These are phyloP conservation scores for Plebejus melissa DNA, from an alignment of 2,888 invertebrate genomes.

Conservation along the genomic window DNA sequence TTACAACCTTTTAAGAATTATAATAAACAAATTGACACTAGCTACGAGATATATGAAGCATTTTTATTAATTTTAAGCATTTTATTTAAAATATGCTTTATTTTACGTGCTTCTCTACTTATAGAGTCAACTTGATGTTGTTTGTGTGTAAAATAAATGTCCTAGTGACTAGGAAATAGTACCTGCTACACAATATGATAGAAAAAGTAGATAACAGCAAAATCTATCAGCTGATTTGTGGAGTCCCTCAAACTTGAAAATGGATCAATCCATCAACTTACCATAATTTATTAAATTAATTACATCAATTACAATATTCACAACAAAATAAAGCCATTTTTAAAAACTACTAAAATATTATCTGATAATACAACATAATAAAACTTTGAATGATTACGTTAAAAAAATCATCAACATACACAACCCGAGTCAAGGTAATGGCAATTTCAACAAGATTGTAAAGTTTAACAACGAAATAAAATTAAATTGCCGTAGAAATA, in stretches of 20 bases:
- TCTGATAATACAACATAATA: neutral
- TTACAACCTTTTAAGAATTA: too few species aligned
- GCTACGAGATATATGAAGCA: slow-evolving; percentile 27
- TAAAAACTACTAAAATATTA: neutral
- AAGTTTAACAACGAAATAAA: slow-evolving; percentile 50
- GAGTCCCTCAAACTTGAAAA: too few species aligned
- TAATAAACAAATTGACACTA: slow-evolving; percentile 37
- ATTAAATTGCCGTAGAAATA: slow-evolving; percentile 53
- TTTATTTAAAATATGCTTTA: slow-evolving; percentile 43
- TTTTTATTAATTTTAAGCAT: slow-evolving; percentile 31
- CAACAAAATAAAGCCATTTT: neutral
- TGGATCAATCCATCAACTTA: too few species aligned
- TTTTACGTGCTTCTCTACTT: slow-evolving; percentile 47
- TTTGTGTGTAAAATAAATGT: slow-evolving; percentile 36
- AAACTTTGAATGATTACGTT: slow-evolving; percentile 7
- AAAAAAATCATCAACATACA: slow-evolving; percentile 30
- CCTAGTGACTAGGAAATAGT: neutral
- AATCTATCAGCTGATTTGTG: neutral
- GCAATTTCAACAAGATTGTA: slow-evolving; percentile 48
- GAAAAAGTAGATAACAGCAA: neutral
- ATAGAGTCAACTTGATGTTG: slow-evolving; percentile 40
- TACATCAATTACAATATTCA: too few species aligned
- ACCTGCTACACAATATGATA: neutral
- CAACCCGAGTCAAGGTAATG: slow-evolving; percentile 36
- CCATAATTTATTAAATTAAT: too few species aligned